Conservation (phyloP, 2,113 vertebrate genomes). For the Talpa occidentalis region DNA sequence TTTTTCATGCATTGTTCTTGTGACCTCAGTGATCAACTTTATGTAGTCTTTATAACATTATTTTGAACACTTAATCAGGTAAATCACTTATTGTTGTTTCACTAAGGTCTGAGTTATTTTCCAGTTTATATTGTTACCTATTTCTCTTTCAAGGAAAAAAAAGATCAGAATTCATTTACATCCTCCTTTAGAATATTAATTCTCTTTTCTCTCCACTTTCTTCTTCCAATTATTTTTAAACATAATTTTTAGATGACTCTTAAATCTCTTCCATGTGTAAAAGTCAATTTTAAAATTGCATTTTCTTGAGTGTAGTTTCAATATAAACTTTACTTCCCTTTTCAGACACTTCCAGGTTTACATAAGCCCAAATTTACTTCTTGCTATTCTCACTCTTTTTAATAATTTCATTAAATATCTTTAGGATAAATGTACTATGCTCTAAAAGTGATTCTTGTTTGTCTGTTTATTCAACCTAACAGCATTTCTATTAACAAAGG, state of each 20-base stretch:
- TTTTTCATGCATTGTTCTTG: background rate
- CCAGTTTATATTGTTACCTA: background rate
- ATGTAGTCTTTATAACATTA: background rate
- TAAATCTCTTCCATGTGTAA: background rate
- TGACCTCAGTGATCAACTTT: background rate
- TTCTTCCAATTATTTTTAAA: slow-evolving; percentile 21
- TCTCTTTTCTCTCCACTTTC: background rate
- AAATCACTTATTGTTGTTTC: background rate
- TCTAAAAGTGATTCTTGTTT: background rate
- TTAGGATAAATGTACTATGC: slow-evolving; percentile 15
- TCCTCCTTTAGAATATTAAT: background rate
- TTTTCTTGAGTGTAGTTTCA: background rate
- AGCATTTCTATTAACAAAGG: slow-evolving; percentile 13
- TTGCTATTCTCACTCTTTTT: background rate
- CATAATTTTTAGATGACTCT: background rate
- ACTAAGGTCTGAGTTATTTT: background rate
- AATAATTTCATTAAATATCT: slow-evolving; percentile 37
- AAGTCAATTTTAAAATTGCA: background rate
- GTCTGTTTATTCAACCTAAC: background rate
- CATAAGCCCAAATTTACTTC: background rate
- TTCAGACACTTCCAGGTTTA: background rate
- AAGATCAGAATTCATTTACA: background rate
- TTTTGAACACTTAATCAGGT: background rate
- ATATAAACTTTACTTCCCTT: background rate
- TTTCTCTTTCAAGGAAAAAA: background rate